Conservation (phyloP, 2,113 vertebrate genomes). For the Proteles cristata region DNA sequence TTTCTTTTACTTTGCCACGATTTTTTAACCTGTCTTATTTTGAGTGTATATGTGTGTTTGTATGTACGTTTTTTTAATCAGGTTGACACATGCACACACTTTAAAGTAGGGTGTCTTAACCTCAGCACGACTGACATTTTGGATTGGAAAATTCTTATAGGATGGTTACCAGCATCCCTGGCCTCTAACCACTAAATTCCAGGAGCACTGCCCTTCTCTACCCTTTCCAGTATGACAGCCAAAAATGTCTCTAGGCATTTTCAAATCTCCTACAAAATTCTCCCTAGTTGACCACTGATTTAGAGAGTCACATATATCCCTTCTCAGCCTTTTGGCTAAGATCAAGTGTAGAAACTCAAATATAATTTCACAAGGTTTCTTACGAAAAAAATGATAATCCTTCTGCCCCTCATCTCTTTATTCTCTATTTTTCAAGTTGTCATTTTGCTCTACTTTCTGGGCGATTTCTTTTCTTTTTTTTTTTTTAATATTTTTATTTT, state of each 20-base stretch:
- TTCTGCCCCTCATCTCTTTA: neutral
- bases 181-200: neutral
- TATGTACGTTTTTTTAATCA: neutral
- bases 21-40: neutral
- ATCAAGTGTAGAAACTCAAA: neutral
- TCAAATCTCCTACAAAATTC: neutral
- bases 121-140: too few relatives aligned
- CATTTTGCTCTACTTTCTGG: neutral
- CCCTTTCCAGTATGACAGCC: neutral
- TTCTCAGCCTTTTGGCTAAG: too few relatives aligned
- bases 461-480: slow-evolving; percentile 8
- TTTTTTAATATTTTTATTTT: too few relatives aligned
- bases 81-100: neutral
- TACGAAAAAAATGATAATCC: neutral
- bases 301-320: neutral
- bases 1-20: neutral
- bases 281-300: neutral
- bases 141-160: neutral
- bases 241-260: neutral
- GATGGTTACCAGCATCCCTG: neutral
- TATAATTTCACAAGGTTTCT: neutral
- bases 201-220: too few relatives aligned
- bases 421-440: neutral
- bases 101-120: neutral
- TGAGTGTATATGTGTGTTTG: neutral